Percentiles rank a stretch among this genome's conserved stretches.
Conservation (phyloP, 2,888 invertebrate species). For the Ophion ventricosus region DNA sequence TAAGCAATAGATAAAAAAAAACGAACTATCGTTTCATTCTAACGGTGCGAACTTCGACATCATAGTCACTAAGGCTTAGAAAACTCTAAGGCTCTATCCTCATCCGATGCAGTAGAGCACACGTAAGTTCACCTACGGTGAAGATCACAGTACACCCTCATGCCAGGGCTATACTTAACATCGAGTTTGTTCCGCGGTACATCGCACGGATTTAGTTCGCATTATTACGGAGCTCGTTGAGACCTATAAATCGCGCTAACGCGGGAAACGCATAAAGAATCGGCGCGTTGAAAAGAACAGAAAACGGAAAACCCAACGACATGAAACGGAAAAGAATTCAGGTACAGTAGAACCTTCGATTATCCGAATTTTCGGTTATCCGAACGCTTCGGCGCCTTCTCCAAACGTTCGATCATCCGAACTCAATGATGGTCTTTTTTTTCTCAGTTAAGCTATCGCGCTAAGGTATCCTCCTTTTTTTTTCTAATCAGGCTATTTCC, state of each 20-base stretch:
- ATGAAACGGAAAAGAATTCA: slow-evolving; percentile 1
- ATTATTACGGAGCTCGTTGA: neutral
- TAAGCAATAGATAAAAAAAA: too few relatives aligned
- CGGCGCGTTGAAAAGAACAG: neutral
- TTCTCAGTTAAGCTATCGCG: too few relatives aligned
- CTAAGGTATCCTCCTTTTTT: too few relatives aligned
- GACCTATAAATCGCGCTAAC: neutral
- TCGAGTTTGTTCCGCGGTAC: slow-evolving; percentile 43
- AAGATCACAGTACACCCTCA: neutral
- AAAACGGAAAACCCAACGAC: neutral
- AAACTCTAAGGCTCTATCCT: neutral
- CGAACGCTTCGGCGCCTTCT: too few relatives aligned
- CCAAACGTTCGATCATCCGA: too few relatives aligned
- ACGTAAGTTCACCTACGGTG: neutral
- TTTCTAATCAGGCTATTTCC: too few relatives aligned
- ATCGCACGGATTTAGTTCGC: slow-evolving; percentile 41
- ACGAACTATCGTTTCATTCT: too few relatives aligned
- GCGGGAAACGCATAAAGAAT: slow-evolving; percentile 32
- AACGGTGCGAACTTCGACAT: too few relatives aligned
- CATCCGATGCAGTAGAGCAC: neutral
- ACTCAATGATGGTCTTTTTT: too few relatives aligned
- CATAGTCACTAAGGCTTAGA: too few relatives aligned
- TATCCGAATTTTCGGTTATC: too few relatives aligned
- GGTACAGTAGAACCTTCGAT: too few relatives aligned
- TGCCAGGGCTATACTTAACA: slow-evolving; percentile 52